A percentile compares a stretch with the other conserved stretches of the same genome.
Conservation (phyloP, 2,113 vertebrate species). For the Narcine bancroftii region DNA sequence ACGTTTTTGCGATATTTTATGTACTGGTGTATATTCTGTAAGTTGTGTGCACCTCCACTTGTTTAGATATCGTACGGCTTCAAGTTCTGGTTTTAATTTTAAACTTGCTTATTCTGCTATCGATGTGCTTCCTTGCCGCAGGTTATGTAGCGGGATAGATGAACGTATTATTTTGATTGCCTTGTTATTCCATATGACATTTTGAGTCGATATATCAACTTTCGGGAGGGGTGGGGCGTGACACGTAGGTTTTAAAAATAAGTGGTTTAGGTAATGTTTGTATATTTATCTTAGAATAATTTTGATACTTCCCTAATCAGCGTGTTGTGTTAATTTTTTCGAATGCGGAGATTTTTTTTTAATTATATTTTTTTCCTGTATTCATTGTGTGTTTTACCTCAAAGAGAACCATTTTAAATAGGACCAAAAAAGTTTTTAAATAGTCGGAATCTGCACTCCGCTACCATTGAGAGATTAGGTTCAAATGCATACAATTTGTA, state of each 20-base stretch:
- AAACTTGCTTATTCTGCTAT: not conserved
- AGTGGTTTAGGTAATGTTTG: constrained; percentile 55
- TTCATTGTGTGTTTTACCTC: constrained; percentile 33
- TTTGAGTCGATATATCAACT: constrained; percentile 27
- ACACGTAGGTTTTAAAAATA: constrained; percentile 29
- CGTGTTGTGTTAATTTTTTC: constrained; percentile 22
- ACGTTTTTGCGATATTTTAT: constrained; percentile 53
- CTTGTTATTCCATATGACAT: constrained; percentile 20
- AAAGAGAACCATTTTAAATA: constrained; percentile 23
- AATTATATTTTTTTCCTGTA: constrained; percentile 24
- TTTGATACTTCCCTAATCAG: constrained; percentile 58
- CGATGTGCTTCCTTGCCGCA: not conserved
- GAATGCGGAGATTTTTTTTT: not conserved
- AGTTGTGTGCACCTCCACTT: constrained; percentile 63
- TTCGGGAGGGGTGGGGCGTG: not conserved
- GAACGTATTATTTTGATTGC: not conserved
- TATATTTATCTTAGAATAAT: constrained; percentile 80
- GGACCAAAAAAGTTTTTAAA: constrained; percentile 37
- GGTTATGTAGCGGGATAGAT: not conserved
- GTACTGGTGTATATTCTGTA: constrained; percentile 66
- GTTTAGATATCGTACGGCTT: constrained; percentile 68
- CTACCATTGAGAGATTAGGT: not conserved
- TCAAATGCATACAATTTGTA: not conserved
- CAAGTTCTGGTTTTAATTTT: constrained; percentile 47
- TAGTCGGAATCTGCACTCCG: not conserved